Evolutionary conservation across 2,113 vertebrate genomes (phyloP), one percentile per base, ranked within the genome.

Genomic region (Ceratotherium simum): DNA sequence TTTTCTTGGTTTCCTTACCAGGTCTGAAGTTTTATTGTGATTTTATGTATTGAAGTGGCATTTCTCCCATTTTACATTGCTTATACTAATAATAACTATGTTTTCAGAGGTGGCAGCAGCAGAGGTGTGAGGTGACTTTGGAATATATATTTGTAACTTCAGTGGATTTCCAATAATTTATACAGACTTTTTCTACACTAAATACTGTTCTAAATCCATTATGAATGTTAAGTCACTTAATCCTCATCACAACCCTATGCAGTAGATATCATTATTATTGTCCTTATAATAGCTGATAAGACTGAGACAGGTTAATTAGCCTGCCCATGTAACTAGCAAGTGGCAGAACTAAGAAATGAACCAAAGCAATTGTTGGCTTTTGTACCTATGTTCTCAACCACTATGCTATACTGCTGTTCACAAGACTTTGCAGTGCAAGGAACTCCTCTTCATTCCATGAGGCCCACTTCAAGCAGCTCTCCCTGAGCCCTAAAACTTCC

Each of bases 71-170:
- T 79, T 72, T 72, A 84, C 29, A 65, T 36, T 85, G 42, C 54
- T 79, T 90, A 54, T 48, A 46, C 25, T 69, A 81, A 91, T 60
- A 13, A 81, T 39, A 80, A 65, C 46, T 10, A 25, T 85, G 16
- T 46, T 46, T 90, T 67, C 21, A 27, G 2, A 95, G 39, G n/a
- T 85, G 17, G 21, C 72, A 81, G 18, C 23, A 79, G 33, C 31
- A 29, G 8, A 8, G 3, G 1, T 94, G 7, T n/a, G 29, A 62
- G 10, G 2, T 79, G 36, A 85, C 54, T 36, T 84, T 92, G 46
- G 27, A 80, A 95, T 88, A n/a, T 17, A 23, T 78, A 72, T 56
- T 95, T 95, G 8, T 89, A 65, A 84, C 72, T 79, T 89, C 84
- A 79, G 31, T 39, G 51, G 10, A 31, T 90, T 95, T 73, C 13